A percentile compares a stretch with the other conserved stretches of the same genome.
These are phyloP conservation scores for Drosophila aff. DNA, from an alignment of 1,140 invertebrate genomes.

Conservation along the genomic window DNA sequence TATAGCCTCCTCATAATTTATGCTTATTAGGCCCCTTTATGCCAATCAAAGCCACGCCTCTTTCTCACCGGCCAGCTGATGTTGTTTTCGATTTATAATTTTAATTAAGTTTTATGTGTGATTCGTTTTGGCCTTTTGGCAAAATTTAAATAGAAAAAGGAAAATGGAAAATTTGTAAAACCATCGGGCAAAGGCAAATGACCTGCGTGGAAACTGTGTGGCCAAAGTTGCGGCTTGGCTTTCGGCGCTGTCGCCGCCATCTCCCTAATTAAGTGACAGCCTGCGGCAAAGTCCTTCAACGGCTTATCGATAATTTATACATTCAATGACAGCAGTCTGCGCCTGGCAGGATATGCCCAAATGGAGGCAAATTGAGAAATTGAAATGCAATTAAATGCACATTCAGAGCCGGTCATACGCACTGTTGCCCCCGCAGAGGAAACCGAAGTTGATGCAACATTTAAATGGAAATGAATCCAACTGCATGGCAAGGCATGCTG, in stretches of 20 bases:
- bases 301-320: slow-evolving; percentile 49
- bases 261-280: slow-evolving; percentile 38
- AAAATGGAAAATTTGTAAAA: slow-evolving; percentile 1
- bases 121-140: slow-evolving; percentile 2
- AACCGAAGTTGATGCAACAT: slow-evolving; percentile 26
- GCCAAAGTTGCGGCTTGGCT: slow-evolving; percentile 15
- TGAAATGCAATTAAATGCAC: slow-evolving; percentile 69
- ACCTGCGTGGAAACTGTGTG: slow-evolving; percentile 18
- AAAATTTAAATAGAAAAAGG: slow-evolving; percentile 7
- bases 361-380: slow-evolving; percentile 52
- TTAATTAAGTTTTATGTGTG: slow-evolving; percentile 36
- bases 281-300: slow-evolving; percentile 23
- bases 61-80: slow-evolving; percentile 1
- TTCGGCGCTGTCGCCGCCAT: slow-evolving; percentile 10
- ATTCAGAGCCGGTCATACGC: slow-evolving; percentile 73
- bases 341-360: slow-evolving; percentile 39
- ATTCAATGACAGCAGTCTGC: slow-evolving; percentile 35
- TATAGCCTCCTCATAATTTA: slow-evolving; percentile 69
- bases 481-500: slow-evolving; percentile 15
- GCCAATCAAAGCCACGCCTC: slow-evolving; percentile 38
- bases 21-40: slow-evolving; percentile 53
- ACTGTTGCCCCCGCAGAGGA: slow-evolving; percentile 61
- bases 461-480: slow-evolving; percentile 18
- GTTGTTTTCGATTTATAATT: slow-evolving; percentile 31
- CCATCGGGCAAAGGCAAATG: slow-evolving; percentile 19